A percentile compares a stretch with the other conserved stretches of the same genome.
Evolutionary conservation across 2,888 invertebrate species (phyloP).

Genomic region (Carabus problematicus): DNA sequence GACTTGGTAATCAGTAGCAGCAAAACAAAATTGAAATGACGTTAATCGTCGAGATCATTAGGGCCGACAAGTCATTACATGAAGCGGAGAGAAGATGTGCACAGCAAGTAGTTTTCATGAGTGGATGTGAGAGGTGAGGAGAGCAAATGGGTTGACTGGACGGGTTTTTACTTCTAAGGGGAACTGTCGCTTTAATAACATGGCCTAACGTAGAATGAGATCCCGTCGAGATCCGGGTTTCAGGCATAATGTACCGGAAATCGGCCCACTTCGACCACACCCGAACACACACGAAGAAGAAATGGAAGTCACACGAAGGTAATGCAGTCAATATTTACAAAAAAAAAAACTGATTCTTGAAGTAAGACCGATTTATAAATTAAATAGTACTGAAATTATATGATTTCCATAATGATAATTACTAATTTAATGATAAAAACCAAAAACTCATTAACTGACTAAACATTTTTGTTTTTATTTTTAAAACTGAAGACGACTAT

Average conservation of each 20-base stretch:
- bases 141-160: constrained; percentile 2
- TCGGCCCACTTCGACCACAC: not conserved
- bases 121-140: not conserved
- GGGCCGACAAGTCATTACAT: constrained; percentile 29
- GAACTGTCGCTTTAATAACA: constrained; percentile 19
- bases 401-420: no score
- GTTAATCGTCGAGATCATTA: constrained; percentile 40
- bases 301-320: not conserved
- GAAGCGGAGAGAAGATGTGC: not conserved
- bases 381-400: not conserved
- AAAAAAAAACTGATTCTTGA: constrained; percentile 3
- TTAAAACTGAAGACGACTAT: no score
- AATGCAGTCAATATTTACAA: not conserved
- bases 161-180: constrained; percentile 11
- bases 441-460: no score
- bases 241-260: constrained; percentile 19
- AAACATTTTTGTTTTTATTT: no score
- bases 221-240: constrained; percentile 9
- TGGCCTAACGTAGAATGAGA: constrained; percentile 2
- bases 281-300: constrained; percentile 14
- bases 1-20: constrained; percentile 30
- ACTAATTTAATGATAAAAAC: no score
- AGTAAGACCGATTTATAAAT: not conserved
- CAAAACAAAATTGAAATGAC: constrained; percentile 42
- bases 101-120: no score